Conservation (phyloP, 2,888 invertebrate genomes). For the Acanthosoma haemorrhoidale region DNA sequence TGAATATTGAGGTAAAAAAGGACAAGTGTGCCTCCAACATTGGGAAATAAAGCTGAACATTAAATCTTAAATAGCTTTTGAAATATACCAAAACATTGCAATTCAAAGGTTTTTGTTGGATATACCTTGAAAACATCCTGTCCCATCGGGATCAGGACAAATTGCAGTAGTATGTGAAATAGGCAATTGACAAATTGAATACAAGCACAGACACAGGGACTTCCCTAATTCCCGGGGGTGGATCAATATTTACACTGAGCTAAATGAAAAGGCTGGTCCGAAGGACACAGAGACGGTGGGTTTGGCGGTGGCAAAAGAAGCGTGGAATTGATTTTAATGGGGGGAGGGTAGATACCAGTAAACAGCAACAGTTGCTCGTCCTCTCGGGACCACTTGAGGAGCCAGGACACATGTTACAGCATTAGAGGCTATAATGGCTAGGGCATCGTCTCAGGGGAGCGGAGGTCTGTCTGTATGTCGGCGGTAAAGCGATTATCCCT, state of each 20-base stretch:
- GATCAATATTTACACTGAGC: constrained; percentile 1
- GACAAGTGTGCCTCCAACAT: no score
- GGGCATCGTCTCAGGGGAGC: background rate
- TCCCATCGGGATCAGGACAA: no score
- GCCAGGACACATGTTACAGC: constrained; percentile 7
- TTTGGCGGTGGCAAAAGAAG: constrained; percentile 18
- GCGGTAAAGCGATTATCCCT: no score
- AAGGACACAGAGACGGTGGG: background rate
- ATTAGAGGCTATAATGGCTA: constrained; percentile 4
- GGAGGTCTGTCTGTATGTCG: background rate
- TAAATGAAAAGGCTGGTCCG: background rate
- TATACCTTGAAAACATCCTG: no score
- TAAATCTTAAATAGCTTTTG: no score
- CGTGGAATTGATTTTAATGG: constrained; percentile 22
- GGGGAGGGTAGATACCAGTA: background rate
- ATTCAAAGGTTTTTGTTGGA: no score
- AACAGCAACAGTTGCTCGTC: constrained; percentile 1
- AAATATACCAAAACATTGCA: no score
- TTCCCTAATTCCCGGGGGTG: background rate
- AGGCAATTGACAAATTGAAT: background rate
- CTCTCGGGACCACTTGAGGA: constrained; percentile 2
- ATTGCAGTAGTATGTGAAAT: no score
- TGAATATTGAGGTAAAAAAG: no score
- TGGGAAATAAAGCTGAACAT: no score
- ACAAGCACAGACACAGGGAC: no score